A percentile compares a stretch with the other conserved stretches of the same genome.
These are phyloP conservation scores for Tetranychus urticae DNA, from an alignment of 1,140 invertebrate genomes.

Conservation along the genomic window DNA sequence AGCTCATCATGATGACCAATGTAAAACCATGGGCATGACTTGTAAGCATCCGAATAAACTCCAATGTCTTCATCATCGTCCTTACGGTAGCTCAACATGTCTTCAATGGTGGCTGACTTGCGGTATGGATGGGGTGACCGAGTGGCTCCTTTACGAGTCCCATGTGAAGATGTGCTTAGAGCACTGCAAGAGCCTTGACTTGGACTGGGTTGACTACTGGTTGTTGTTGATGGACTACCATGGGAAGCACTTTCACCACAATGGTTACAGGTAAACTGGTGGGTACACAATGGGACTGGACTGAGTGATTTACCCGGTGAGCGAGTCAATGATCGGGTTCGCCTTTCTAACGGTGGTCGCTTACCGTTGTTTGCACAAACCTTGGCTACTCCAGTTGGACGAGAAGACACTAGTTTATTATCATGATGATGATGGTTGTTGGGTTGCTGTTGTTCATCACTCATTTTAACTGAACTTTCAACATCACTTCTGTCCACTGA, in stretches of 20 bases:
- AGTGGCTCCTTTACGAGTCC: background rate
- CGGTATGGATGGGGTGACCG: background rate
- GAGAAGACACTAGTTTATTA: too few relatives aligned
- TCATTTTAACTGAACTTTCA: too few relatives aligned
- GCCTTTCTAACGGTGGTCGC: background rate
- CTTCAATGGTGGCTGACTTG: constrained; percentile 6
- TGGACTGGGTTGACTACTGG: background rate
- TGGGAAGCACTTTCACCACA: constrained; percentile 4
- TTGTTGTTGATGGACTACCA: background rate
- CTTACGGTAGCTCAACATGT: constrained; percentile 3
- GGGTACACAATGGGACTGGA: background rate
- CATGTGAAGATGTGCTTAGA: background rate
- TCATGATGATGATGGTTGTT: too few relatives aligned
- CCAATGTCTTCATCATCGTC: constrained; percentile 19
- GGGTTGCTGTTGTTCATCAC: too few relatives aligned
- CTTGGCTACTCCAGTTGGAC: too few relatives aligned
- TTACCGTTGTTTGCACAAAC: too few relatives aligned
- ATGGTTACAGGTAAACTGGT: constrained; percentile 7
- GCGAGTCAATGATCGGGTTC: constrained; percentile 5
- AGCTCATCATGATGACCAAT: constrained; percentile 44
- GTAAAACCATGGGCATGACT: constrained; percentile 43
- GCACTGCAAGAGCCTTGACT: background rate
- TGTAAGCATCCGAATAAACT: constrained; percentile 43
- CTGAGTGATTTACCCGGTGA: background rate
- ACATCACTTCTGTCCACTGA: too few relatives aligned